Evolutionary conservation across 2,113 vertebrate species (phyloP).

Genomic region (Paradoxurus hermaphroditus): DNA sequence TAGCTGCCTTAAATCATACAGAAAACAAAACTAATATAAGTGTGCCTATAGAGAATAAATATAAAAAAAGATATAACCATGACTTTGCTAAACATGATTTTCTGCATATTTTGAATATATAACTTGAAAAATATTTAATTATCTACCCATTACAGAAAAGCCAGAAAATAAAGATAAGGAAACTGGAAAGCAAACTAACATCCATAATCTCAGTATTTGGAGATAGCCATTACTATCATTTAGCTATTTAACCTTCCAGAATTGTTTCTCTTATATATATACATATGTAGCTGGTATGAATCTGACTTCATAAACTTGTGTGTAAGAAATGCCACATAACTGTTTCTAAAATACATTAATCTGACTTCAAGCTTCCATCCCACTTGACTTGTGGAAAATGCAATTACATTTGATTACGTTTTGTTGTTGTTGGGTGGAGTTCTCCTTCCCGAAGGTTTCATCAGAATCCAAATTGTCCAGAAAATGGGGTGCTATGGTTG

Average conservation of each 20-base stretch:
- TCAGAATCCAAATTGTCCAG: not conserved
- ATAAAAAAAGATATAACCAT: not conserved
- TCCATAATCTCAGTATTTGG: not conserved
- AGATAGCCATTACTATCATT: not conserved
- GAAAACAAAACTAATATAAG: not conserved
- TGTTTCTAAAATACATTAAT: constrained; percentile 17
- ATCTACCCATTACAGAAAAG: not conserved
- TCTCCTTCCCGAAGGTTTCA: not conserved
- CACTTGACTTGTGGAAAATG: not conserved
- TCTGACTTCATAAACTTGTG: not conserved
- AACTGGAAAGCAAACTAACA: not conserved
- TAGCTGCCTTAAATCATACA: not conserved
- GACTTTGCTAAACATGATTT: not conserved
- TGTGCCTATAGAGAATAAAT: not conserved
- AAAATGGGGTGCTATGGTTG: not conserved
- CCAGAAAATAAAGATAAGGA: not conserved
- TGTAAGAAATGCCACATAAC: not conserved
- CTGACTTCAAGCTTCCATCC: not conserved
- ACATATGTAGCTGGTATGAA: not conserved
- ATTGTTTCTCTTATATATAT: not conserved
- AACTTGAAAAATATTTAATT: constrained; percentile 10
- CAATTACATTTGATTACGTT: not conserved
- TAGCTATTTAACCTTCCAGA: constrained; percentile 5
- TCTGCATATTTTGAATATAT: not conserved
- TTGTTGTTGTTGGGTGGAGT: not conserved